These are phyloP conservation scores for Rutpela maculata DNA, from an alignment of 2,888 invertebrate genomes.

Conservation along the genomic window DNA sequence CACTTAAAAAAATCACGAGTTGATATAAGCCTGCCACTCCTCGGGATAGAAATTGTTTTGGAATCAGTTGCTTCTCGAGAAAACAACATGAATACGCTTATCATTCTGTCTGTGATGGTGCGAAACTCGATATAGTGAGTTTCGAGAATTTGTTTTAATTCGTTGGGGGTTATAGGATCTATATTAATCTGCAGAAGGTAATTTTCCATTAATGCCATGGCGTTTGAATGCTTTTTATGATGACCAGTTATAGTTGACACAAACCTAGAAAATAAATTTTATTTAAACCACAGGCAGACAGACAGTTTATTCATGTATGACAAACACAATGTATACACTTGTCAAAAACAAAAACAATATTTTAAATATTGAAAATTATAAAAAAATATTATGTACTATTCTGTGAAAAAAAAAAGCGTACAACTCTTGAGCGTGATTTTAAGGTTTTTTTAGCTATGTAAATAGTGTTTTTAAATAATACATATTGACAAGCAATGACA, in stretches of 20 bases:
- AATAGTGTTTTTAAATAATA: too few relatives aligned
- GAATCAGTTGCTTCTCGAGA: slow-evolving; percentile 75
- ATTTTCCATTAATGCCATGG: slow-evolving; percentile 85
- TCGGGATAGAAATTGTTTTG: slow-evolving; percentile 61
- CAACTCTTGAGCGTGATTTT: too few relatives aligned
- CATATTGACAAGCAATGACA: too few relatives aligned
- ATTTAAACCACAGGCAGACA: too few relatives aligned
- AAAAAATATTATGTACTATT: too few relatives aligned
- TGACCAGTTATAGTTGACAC: slow-evolving; percentile 78
- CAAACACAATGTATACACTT: too few relatives aligned
- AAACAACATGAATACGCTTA: slow-evolving; percentile 89
- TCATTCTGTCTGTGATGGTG: slow-evolving; percentile 85
- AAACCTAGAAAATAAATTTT: slow-evolving; percentile 74
- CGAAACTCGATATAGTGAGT: slow-evolving; percentile 82
- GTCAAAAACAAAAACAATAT: too few relatives aligned
- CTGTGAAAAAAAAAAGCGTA: too few relatives aligned
- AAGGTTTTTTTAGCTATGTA: too few relatives aligned
- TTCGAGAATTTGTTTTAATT: slow-evolving; percentile 84
- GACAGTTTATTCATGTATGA: too few relatives aligned
- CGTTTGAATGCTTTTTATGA: slow-evolving; percentile 79
- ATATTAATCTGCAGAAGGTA: slow-evolving; percentile 88
- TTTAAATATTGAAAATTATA: too few relatives aligned
- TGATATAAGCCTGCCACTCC: slow-evolving; percentile 82
- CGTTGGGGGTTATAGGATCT: slow-evolving; percentile 84
- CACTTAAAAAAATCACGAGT: slow-evolving; percentile 95